phyloP scores from a whole-genome alignment of 2,888 invertebrate genomes.

The Polydesmus complanatus region DNA sequence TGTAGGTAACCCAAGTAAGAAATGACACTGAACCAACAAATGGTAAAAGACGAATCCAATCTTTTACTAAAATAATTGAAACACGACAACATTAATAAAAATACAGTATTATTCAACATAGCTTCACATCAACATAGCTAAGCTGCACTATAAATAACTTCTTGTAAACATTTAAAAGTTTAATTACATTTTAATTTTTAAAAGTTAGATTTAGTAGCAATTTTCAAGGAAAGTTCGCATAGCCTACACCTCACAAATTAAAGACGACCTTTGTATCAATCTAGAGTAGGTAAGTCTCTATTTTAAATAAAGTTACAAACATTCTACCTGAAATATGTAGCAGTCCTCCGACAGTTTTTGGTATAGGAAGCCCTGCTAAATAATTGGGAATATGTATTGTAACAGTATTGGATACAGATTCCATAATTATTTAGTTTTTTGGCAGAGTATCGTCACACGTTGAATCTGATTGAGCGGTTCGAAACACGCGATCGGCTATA shows the following conservation, averaged over 20 bases:
- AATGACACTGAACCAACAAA: conserved; percentile 66
- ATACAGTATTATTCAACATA: not conserved
- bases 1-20: conserved; percentile 60
- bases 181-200: too few species aligned
- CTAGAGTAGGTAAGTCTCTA: too few species aligned
- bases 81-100: not conserved
- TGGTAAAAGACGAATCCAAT: conserved; percentile 68
- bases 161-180: not conserved
- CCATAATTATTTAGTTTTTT: conserved; percentile 43
- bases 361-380: conserved; percentile 66
- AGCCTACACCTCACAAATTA: too few species aligned
- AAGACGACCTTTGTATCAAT: too few species aligned
- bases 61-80: conserved; percentile 50
- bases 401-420: conserved; percentile 57
- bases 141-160: not conserved
- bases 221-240: not conserved
- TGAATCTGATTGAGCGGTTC: too few species aligned
- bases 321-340: conserved; percentile 65
- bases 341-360: conserved; percentile 70
- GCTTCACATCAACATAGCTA: not conserved
- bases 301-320: too few species aligned
- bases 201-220: not conserved
- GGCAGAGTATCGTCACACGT: too few species aligned
- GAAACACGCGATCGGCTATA: too few species aligned
- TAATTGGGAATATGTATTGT: conserved; percentile 71